Evolutionary conservation across 2,113 vertebrate species (phyloP).

Genomic region (Megalops atlanticus): DNA sequence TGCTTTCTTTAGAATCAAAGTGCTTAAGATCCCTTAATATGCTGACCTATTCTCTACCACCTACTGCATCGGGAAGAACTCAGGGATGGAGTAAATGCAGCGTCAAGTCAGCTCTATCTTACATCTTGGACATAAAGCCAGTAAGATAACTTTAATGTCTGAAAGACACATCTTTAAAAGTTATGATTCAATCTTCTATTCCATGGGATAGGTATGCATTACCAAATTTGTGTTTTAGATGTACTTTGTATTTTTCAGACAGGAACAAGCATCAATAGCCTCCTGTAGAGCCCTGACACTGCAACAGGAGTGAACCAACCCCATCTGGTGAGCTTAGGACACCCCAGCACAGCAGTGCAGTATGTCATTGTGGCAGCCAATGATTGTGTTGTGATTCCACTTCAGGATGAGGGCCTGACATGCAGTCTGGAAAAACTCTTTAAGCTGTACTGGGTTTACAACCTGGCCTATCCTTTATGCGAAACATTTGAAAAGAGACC

Average conservation of each 20-base stretch:
- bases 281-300: constrained; percentile 3
- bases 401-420: constrained; percentile 28
- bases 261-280: too few species aligned
- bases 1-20: not conserved
- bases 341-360: constrained; percentile 19
- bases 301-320: constrained; percentile 16
- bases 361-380: constrained; percentile 32
- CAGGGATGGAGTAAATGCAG: constrained; percentile 33
- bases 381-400: constrained; percentile 28
- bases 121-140: constrained; percentile 27
- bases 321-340: constrained; percentile 25
- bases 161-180: too few species aligned
- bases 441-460: constrained; percentile 31
- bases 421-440: constrained; percentile 33
- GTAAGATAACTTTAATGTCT: constrained; percentile 9
- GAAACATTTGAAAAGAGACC: constrained; percentile 25
- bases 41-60: constrained; percentile 15
- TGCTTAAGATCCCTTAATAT: constrained; percentile 30
- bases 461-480: constrained; percentile 31
- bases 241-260: constrained; percentile 15
- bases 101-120: constrained; percentile 33
- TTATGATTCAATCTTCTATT: not conserved
- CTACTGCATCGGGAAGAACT: constrained; percentile 25
- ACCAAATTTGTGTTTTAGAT: constrained; percentile 10
- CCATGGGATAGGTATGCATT: constrained; percentile 27